A percentile compares a stretch with the other conserved stretches of the same genome.
Conservation (phyloP, 2,113 vertebrate genomes). For the Raja brachyura region DNA sequence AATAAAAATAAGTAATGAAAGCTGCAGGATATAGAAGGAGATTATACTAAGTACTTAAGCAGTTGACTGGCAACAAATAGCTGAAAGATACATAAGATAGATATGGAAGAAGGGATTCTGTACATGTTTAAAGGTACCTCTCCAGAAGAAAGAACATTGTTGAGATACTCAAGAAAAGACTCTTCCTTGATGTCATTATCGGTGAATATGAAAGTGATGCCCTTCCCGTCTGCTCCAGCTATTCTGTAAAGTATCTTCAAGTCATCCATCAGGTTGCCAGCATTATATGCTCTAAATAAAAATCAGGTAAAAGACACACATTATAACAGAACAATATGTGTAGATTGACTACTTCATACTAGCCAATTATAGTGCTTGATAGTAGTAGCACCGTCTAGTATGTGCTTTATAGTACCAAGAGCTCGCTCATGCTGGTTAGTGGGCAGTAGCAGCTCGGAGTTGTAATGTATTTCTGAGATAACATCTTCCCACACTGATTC, state of each 20-base stretch:
- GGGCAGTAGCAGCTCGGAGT: too few relatives aligned
- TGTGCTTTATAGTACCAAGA: too few relatives aligned
- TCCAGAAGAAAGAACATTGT: constrained; percentile 65
- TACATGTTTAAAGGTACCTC: constrained; percentile 50
- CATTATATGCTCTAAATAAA: constrained; percentile 57
- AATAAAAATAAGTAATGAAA: neutral
- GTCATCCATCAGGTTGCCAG: constrained; percentile 59
- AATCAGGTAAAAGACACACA: constrained; percentile 34
- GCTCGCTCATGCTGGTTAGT: too few relatives aligned
- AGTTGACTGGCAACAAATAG: neutral
- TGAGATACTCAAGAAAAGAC: constrained; percentile 64
- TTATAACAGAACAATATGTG: neutral
- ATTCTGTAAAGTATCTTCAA: constrained; percentile 59
- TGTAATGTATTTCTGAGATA: too few relatives aligned
- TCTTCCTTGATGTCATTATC: constrained; percentile 72
- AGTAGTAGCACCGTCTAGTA: too few relatives aligned
- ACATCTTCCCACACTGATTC: too few relatives aligned
- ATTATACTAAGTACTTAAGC: neutral
- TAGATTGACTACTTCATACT: too few relatives aligned
- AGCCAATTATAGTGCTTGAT: too few relatives aligned
- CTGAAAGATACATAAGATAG: neutral
- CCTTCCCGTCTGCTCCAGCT: constrained; percentile 61
- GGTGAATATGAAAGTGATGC: constrained; percentile 69
- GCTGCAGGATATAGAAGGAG: neutral
- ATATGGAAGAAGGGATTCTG: neutral